Base-by-base conservation (phyloP, 2,888 invertebrate genomes). In the Petrophora chlorosata region DNA sequence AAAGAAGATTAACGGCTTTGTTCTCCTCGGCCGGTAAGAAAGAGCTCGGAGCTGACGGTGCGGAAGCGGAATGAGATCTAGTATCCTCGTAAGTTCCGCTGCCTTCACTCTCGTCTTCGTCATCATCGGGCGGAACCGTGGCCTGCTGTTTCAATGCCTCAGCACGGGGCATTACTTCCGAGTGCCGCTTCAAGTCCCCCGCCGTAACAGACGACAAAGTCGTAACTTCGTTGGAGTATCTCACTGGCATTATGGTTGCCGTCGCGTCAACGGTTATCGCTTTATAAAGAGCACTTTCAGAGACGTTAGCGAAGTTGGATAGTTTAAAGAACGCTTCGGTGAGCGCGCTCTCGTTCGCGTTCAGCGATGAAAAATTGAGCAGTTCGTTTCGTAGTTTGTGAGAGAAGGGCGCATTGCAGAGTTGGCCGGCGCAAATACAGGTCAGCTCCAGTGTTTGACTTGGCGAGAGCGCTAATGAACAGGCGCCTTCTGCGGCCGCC, bases 51-150 rank as follows among this genome's bases (percentile, higher is more conserved):
- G 84, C 82, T 3, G 85, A 85, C 0, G 87, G 87, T 1, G 83
- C 82, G 0, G 84, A 70, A n/a, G 77, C 80, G 2, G 82, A 76
- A 19, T 69, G 73, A 3, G 70, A 50, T 34, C 76, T 73, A 1
- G 72, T 51, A 23, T 86, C 86, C 23, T 85, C 86, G 38, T 81
- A 79, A 0, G 73, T 48, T 0, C 89, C 89, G 34, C 87, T 87
- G 1, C 89, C 89, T 64, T 89, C 89, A 1, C 75, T 65, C 26
- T 86, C 88, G 17, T 88, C 89, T 56, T 89, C 89, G 22, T 89
- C 87, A 50, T 89, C 89, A 48, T 88, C 88, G 7, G 87, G 85
- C 0, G 88, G 85, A 9, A 73, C 77, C 0, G 85, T 83, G 9
- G 76, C 75, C 35, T 82, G 81, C 38, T 84, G 81, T 47, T 85